Evolutionary conservation across 2,888 invertebrate species (phyloP).

Genomic region (Minunthozetes semirufus): DNA sequence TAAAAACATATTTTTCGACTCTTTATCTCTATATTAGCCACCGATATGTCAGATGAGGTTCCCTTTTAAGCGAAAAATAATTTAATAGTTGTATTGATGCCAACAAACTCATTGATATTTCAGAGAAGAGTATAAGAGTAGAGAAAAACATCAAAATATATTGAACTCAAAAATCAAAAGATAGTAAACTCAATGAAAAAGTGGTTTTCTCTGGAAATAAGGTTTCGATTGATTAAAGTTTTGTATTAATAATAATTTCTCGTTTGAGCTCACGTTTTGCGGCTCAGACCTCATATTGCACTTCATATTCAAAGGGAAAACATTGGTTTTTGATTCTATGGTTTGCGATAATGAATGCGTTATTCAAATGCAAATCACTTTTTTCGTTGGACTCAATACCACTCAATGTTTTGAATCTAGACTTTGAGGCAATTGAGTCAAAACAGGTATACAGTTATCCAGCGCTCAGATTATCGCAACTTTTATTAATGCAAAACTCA

Average conservation of each 20-base stretch:
- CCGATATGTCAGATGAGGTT: neutral
- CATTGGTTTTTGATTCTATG: neutral
- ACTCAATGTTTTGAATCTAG: neutral
- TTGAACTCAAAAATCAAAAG: neutral
- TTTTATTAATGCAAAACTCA: neutral
- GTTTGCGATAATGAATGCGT: neutral
- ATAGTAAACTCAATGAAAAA: neutral
- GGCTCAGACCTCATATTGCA: no score
- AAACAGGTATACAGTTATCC: neutral
- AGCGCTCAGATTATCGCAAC: neutral
- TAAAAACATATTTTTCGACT: neutral
- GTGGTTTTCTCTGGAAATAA: no score
- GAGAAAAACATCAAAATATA: neutral
- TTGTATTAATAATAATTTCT: no score
- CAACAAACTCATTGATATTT: neutral
- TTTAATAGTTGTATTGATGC: neutral
- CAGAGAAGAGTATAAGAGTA: neutral
- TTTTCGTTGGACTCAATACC: neutral
- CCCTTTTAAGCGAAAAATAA: neutral
- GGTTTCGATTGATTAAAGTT: no score
- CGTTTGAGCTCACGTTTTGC: no score
- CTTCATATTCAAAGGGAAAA: no score
- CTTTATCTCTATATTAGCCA: neutral
- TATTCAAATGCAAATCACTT: conserved; percentile 9
- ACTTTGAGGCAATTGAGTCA: conserved; percentile 14